A percentile compares a stretch with the other conserved stretches of the same genome.
phyloP scores from a whole-genome alignment of 2,113 vertebrate species.

The Emberiza fucata region DNA sequence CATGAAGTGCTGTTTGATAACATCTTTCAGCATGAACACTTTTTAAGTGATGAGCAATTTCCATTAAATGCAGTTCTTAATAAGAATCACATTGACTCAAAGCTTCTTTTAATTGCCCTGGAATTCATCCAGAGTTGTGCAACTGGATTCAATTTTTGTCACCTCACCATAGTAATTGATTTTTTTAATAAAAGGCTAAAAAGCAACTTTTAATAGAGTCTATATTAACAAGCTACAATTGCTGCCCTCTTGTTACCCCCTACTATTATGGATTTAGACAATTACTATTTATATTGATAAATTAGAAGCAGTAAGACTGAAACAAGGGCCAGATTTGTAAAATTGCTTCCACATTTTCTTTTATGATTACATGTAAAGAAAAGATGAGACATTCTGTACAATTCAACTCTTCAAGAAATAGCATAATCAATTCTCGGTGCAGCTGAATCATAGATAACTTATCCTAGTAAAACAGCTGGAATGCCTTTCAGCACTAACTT shows the following conservation, averaged over 20 bases:
- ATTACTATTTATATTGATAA: neutral
- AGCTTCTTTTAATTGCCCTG: neutral
- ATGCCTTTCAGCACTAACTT: neutral
- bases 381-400: neutral
- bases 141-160: neutral
- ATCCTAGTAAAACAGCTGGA: neutral
- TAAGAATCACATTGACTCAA: neutral
- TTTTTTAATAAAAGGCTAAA: neutral
- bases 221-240: neutral
- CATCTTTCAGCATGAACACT: neutral
- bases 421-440: neutral
- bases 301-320: neutral
- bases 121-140: neutral
- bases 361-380: neutral
- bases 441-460: neutral
- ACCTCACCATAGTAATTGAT: neutral
- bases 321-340: neutral
- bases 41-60: neutral
- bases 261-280: neutral
- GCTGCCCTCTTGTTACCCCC: neutral
- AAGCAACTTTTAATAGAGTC: neutral
- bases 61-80: neutral
- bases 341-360: neutral
- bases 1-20: neutral
- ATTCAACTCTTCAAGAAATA: neutral